These are phyloP conservation scores for Andrena praecox DNA, from an alignment of 2,888 invertebrate genomes.

Conservation along the genomic window DNA sequence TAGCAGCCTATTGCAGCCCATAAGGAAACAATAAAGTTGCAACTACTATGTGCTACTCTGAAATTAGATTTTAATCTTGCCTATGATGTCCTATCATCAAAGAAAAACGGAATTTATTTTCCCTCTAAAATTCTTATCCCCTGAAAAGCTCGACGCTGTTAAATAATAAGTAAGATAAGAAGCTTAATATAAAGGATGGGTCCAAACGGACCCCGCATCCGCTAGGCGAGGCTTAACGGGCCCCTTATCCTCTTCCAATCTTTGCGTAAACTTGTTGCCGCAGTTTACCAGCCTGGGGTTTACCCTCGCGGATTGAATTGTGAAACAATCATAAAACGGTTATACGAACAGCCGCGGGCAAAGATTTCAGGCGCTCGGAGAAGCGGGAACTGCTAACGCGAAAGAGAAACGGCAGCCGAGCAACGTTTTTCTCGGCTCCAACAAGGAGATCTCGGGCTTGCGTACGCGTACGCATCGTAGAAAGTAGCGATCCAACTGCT, in stretches of 20 bases:
- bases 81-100: no score
- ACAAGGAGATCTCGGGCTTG: neutral
- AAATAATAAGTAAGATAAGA: no score
- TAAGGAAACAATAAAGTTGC: no score
- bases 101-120: no score
- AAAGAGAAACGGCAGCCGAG: neutral
- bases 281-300: neutral
- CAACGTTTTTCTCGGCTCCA: neutral
- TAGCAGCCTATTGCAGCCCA: neutral
- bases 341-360: neutral
- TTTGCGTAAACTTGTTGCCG: neutral
- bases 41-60: no score
- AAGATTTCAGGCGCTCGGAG: neutral
- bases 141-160: no score
- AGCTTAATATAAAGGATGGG: no score
- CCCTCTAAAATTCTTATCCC: no score
- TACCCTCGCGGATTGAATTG: neutral
- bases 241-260: no score
- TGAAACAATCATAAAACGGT: neutral
- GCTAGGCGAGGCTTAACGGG: no score
- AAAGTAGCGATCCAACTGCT: slow-evolving; percentile 35
- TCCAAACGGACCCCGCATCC: no score
- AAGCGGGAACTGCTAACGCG: neutral
- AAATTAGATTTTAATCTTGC: no score
- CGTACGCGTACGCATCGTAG: slow-evolving; percentile 17